Percentiles rank a stretch among this genome's conserved stretches.
phyloP scores from a whole-genome alignment of 2,888 invertebrate genomes.

The Rhopalosiphum nymphaeae region DNA sequence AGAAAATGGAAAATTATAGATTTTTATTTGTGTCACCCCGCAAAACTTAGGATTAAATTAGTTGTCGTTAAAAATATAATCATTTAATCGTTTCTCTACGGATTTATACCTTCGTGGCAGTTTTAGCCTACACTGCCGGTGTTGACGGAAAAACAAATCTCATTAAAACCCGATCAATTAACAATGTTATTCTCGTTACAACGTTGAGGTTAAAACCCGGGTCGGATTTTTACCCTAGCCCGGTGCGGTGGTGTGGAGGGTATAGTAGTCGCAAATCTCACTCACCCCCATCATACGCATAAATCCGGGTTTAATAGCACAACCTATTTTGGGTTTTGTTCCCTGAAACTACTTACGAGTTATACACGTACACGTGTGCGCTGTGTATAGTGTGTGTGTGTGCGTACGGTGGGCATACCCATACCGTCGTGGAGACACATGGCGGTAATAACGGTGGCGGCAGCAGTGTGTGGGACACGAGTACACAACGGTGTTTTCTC shows the following conservation, averaged over 20 bases:
- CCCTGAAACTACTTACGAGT: slow-evolving; percentile 20
- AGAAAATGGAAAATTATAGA: not conserved
- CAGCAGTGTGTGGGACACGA: not conserved
- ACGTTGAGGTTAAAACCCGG: not conserved
- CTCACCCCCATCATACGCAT: not conserved
- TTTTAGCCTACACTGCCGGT: not conserved
- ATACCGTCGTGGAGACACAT: slow-evolving; percentile 29
- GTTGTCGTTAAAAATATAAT: slow-evolving; percentile 51
- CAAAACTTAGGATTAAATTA: slow-evolving; percentile 5
- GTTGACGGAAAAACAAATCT: slow-evolving; percentile 30
- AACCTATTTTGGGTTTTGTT: not conserved
- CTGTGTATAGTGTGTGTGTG: not conserved
- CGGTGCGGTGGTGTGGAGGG: not conserved
- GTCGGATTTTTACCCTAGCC: not conserved
- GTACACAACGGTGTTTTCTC: not conserved
- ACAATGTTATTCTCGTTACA: slow-evolving; percentile 58
- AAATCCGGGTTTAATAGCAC: slow-evolving; percentile 57
- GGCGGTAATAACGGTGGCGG: slow-evolving; percentile 33
- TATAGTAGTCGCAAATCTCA: not conserved
- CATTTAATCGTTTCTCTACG: slow-evolving; percentile 15
- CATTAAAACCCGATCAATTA: slow-evolving; percentile 64
- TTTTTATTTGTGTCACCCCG: not conserved
- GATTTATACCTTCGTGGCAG: not conserved
- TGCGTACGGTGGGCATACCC: not conserved
- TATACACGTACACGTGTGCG: not conserved